Evolutionary conservation across 2,113 vertebrate species (phyloP).

Genomic region (Phrynocephalus versicolor): DNA sequence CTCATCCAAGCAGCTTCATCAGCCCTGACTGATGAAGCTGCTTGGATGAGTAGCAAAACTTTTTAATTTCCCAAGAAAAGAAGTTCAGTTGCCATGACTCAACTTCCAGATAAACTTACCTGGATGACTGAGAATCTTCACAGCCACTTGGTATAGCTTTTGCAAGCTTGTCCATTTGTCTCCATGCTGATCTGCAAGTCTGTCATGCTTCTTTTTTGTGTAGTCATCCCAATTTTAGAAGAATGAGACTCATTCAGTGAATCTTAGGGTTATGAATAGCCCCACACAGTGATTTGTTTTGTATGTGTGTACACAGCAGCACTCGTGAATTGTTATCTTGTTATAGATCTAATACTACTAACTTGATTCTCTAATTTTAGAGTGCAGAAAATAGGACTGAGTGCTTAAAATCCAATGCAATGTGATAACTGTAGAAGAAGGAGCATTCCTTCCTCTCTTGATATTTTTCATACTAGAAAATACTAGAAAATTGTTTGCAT

Average conservation of each 20-base stretch:
- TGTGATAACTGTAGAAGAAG: conserved; percentile 5
- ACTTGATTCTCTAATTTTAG: not conserved
- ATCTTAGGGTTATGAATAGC: not conserved
- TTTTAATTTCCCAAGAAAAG: too few species aligned
- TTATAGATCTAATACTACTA: not conserved
- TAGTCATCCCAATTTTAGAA: too few species aligned
- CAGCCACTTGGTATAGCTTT: not conserved
- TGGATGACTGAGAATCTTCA: too few species aligned
- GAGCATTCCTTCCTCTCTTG: not conserved
- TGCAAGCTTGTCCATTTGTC: not conserved
- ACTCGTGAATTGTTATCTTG: not conserved
- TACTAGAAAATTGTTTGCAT: not conserved
- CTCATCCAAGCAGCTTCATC: too few species aligned
- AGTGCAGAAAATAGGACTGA: not conserved
- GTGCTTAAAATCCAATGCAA: not conserved
- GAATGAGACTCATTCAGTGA: too few species aligned
- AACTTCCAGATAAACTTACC: too few species aligned
- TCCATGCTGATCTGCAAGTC: not conserved
- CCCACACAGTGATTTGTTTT: not conserved
- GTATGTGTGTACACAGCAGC: not conserved
- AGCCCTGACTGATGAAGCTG: too few species aligned
- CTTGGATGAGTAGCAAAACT: too few species aligned
- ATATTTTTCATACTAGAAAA: not conserved
- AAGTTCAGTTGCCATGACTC: too few species aligned
- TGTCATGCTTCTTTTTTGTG: not conserved